Conservation (phyloP, 2,113 vertebrate species). For the Ifrita kowaldi region DNA sequence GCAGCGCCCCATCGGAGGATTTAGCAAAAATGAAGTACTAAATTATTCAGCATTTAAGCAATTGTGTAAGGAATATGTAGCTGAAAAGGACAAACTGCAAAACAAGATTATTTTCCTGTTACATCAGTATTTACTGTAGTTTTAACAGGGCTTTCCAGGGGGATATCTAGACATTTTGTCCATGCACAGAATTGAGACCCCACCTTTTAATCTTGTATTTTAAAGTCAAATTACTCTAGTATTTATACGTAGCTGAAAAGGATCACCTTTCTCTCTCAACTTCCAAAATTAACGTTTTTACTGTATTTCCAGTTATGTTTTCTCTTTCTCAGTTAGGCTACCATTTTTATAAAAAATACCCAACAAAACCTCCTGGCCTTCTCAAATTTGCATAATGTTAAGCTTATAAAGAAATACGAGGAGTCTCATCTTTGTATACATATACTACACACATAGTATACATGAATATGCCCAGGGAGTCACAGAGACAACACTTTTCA, state of each 20-base stretch:
- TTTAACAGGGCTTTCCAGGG: neutral
- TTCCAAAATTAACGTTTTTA: neutral
- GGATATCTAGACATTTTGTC: neutral
- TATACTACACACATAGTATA: rapidly evolving
- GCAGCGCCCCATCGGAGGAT: neutral
- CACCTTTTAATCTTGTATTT: neutral
- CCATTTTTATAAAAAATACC: neutral
- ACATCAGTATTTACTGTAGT: neutral
- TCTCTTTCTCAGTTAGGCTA: neutral
- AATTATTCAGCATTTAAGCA: slow-evolving; percentile 36
- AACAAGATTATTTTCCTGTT: neutral
- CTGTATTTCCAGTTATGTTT: neutral
- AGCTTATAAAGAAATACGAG: neutral
- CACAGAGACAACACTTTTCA: neutral
- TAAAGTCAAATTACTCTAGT: neutral
- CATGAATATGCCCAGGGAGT: neutral
- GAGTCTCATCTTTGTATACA: neutral
- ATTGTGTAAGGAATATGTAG: neutral
- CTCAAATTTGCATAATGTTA: neutral
- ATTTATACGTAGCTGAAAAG: neutral
- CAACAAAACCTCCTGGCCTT: neutral
- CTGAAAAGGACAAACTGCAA: neutral
- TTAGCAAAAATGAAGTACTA: slow-evolving; percentile 17
- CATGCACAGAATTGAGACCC: neutral
- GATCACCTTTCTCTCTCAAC: neutral